Percentiles rank a stretch among this genome's conserved stretches.
These are phyloP conservation scores for Verasper variegatus DNA, from an alignment of 2,113 vertebrate species.

Conservation along the genomic window DNA sequence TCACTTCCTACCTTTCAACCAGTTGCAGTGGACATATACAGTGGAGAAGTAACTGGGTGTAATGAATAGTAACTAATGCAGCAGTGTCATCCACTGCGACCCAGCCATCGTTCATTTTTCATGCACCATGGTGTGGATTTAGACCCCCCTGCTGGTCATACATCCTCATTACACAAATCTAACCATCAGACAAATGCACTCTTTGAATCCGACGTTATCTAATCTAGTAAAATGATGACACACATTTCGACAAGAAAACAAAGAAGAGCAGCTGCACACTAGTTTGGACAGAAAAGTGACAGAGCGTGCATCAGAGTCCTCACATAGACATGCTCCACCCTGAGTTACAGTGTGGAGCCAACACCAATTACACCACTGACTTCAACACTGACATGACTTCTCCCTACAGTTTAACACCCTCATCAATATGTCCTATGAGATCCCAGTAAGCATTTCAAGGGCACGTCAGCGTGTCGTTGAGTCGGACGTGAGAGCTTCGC, in stretches of 20 bases:
- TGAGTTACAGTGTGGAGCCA: background rate
- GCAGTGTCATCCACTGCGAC: background rate
- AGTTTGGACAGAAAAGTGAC: too few species aligned
- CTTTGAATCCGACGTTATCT: background rate
- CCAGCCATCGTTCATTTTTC: conserved; percentile 5
- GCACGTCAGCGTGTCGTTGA: background rate
- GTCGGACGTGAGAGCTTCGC: background rate
- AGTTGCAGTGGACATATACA: background rate
- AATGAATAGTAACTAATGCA: background rate
- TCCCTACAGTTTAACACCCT: background rate
- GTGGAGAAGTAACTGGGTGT: background rate
- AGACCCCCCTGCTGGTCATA: conserved; percentile 52
- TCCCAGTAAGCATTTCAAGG: background rate
- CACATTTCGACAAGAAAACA: too few species aligned
- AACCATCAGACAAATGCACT: background rate
- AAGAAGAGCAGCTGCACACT: too few species aligned
- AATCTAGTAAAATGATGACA: too few species aligned
- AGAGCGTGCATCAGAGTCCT: background rate
- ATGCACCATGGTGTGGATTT: conserved; percentile 22
- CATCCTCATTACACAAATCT: conserved; percentile 28
- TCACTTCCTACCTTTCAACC: background rate
- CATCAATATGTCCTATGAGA: background rate
- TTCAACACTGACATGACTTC: background rate
- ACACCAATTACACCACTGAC: too few species aligned
- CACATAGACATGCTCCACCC: too few species aligned